Conservation (phyloP, 2,113 vertebrate species). For the Oncorhynchus keta region DNA sequence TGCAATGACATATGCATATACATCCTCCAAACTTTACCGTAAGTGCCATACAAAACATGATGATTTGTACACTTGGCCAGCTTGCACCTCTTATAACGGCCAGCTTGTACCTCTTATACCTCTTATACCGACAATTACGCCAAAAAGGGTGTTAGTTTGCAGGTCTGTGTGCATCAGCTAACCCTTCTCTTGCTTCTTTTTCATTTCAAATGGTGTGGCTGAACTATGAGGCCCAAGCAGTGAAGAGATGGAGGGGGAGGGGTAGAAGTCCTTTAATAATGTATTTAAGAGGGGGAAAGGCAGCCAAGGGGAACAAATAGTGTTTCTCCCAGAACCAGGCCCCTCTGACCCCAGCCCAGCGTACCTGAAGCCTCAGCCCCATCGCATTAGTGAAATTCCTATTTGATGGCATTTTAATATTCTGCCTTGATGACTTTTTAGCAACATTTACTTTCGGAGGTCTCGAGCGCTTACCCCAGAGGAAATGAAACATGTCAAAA, state of each 20-base stretch:
- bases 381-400: constrained; percentile 99
- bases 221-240: constrained; percentile 88
- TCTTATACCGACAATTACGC: background rate
- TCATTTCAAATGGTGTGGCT: constrained; percentile 74
- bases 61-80: background rate
- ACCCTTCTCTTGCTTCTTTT: constrained; percentile 60
- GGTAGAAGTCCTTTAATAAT: constrained; percentile 98
- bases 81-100: background rate
- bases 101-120: background rate
- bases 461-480: constrained; percentile 94
- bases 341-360: constrained; percentile 82
- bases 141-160: constrained; percentile 50
- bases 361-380: constrained; percentile 93
- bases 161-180: constrained; percentile 36
- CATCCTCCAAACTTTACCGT: background rate
- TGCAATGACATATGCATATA: background rate
- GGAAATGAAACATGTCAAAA: constrained; percentile 99
- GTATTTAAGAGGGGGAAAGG: constrained; percentile 94
- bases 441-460: constrained; percentile 99
- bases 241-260: constrained; percentile 73
- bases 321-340: constrained; percentile 95
- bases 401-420: constrained; percentile 99
- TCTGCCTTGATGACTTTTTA: constrained; percentile 99
- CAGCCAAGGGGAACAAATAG: constrained; percentile 99
- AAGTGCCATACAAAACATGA: background rate